A percentile compares a stretch with the other conserved stretches of the same genome.
Conservation (phyloP, 2,797 vertebrate genomes). For the Monodelphis domestica region DNA sequence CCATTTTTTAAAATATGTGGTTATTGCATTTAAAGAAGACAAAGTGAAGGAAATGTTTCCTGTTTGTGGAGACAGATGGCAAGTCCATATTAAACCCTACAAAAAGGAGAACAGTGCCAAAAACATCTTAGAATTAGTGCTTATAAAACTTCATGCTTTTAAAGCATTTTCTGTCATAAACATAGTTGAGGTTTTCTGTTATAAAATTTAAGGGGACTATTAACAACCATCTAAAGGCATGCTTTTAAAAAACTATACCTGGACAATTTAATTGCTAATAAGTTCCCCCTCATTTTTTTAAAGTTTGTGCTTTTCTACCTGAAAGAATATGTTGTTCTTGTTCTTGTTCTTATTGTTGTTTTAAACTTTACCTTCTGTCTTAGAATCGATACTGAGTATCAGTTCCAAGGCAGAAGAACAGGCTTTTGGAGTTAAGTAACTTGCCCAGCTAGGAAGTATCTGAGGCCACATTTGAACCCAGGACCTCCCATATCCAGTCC, state of each 20-base stretch:
- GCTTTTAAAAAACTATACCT: neutral
- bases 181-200: neutral
- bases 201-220: neutral
- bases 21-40: constrained; percentile 83
- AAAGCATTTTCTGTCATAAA: constrained; percentile 41
- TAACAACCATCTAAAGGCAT: neutral
- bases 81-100: constrained; percentile 65
- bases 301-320: neutral
- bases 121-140: constrained; percentile 71
- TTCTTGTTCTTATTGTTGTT: too few species aligned
- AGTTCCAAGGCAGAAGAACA: too few species aligned
- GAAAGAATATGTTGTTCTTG: too few species aligned
- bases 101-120: constrained; percentile 69
- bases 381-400: too few species aligned
- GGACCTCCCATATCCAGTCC: too few species aligned
- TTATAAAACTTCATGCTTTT: constrained; percentile 54
- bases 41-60: constrained; percentile 82
- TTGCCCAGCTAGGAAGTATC: too few species aligned
- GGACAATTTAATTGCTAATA: neutral
- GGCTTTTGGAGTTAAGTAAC: too few species aligned
- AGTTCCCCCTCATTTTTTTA: neutral
- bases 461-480: too few species aligned
- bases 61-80: constrained; percentile 83
- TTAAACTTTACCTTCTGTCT: too few species aligned
- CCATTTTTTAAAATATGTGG: constrained; percentile 72